Evolutionary conservation across 2,113 vertebrate species (phyloP).

Genomic region (rabbit (Oryctolagus cuniculus)): DNA sequence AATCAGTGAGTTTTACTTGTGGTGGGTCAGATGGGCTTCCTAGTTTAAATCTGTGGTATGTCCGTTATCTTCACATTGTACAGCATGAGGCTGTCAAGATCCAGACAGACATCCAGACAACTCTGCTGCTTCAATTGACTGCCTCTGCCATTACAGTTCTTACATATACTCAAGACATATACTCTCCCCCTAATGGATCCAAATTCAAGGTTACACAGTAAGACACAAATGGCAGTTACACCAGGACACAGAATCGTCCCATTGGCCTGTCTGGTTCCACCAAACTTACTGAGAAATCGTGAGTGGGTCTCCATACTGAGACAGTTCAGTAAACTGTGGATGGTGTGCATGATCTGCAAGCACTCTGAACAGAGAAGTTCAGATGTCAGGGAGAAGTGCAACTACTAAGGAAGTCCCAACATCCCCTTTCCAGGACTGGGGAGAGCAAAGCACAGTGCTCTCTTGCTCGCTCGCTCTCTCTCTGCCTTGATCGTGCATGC

Average conservation of each 20-base stretch:
- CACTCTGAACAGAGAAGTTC: not conserved
- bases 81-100: constrained; percentile 1
- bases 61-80: not conserved
- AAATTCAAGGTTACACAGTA: constrained; percentile 44
- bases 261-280: not conserved
- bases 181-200: not conserved
- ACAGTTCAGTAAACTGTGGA: not conserved
- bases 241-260: not conserved
- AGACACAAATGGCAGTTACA: not conserved
- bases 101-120: not conserved
- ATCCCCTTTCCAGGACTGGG: not conserved
- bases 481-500: too few relatives aligned
- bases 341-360: not conserved
- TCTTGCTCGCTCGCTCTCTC: too few relatives aligned
- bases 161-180: not conserved
- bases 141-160: not conserved
- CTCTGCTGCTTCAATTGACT: not conserved
- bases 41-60: not conserved
- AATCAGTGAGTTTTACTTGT: not conserved
- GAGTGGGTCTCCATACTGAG: not conserved
- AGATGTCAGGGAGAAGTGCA: not conserved
- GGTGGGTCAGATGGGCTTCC: not conserved
- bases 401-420: too few relatives aligned
- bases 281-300: not conserved
- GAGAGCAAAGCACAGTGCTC: not conserved